phyloP scores from a whole-genome alignment of 2,113 vertebrate genomes.

The Danio rerio region DNA sequence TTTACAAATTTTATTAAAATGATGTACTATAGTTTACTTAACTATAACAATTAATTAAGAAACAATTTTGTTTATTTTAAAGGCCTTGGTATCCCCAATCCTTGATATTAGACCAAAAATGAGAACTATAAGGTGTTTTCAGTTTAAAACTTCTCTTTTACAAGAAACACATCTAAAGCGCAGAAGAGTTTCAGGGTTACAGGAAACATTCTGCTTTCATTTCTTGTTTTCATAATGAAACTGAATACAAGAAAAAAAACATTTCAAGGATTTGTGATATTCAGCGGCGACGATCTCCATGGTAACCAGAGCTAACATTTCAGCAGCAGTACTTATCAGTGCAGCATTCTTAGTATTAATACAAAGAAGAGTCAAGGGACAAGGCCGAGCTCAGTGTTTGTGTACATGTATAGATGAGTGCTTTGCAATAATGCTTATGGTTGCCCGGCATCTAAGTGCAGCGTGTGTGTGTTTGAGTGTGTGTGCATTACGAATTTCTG shows the following conservation, averaged over 20 bases:
- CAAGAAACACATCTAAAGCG: neutral
- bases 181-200: neutral
- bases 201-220: neutral
- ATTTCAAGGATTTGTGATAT: conserved; percentile 32
- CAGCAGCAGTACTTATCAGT: neutral
- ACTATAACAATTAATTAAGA: too few relatives aligned
- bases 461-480: neutral
- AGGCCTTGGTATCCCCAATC: too few relatives aligned
- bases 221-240: neutral
- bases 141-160: neutral
- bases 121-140: neutral
- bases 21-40: too few relatives aligned
- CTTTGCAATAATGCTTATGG: neutral
- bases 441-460: neutral
- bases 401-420: neutral
- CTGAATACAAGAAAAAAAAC: neutral
- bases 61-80: too few relatives aligned
- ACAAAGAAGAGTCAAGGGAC: conserved; percentile 8
- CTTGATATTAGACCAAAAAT: too few relatives aligned
- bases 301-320: conserved; percentile 24
- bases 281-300: conserved; percentile 19
- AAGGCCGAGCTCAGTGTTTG: neutral
- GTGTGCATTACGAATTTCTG: neutral
- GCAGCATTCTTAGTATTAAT: conserved; percentile 24
- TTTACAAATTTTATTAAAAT: too few relatives aligned